Percentiles rank a stretch among this genome's conserved stretches.
Evolutionary conservation across 1,140 invertebrate genomes (phyloP).

Genomic region (Monomorium pharaonis): DNA sequence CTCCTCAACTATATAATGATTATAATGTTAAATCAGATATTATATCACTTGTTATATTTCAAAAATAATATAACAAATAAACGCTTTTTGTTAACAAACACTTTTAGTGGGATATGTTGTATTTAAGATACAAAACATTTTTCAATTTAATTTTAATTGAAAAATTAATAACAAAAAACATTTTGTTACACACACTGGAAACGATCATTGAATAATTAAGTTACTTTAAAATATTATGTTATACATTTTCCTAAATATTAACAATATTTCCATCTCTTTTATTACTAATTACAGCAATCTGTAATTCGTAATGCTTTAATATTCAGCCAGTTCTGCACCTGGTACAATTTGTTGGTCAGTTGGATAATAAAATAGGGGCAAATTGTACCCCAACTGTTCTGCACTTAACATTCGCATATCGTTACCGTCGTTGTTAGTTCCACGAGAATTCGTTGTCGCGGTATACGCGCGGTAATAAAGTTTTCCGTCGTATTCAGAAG

Average conservation of each 20-base stretch:
- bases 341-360: background rate
- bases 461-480: conserved; percentile 49
- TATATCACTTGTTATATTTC: conserved; percentile 1
- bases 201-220: background rate
- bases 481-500: conserved; percentile 52
- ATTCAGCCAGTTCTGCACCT: background rate
- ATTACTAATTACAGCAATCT: background rate
- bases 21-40: conserved; percentile 21
- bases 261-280: background rate
- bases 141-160: conserved; percentile 17
- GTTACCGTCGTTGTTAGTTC: conserved; percentile 28
- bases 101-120: background rate
- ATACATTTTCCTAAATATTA: background rate
- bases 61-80: conserved; percentile 13
- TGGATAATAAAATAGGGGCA: background rate
- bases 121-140: background rate
- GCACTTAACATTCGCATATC: conserved; percentile 1
- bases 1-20: background rate
- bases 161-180: background rate
- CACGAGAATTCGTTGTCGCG: conserved; percentile 54
- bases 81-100: background rate
- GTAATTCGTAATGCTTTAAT: background rate
- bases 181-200: background rate
- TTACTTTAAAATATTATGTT: background rate
- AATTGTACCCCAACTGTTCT: background rate